A percentile compares a stretch with the other conserved stretches of the same genome.
Conservation (phyloP, 2,888 invertebrate genomes). For the Eremobia ochroleuca region DNA sequence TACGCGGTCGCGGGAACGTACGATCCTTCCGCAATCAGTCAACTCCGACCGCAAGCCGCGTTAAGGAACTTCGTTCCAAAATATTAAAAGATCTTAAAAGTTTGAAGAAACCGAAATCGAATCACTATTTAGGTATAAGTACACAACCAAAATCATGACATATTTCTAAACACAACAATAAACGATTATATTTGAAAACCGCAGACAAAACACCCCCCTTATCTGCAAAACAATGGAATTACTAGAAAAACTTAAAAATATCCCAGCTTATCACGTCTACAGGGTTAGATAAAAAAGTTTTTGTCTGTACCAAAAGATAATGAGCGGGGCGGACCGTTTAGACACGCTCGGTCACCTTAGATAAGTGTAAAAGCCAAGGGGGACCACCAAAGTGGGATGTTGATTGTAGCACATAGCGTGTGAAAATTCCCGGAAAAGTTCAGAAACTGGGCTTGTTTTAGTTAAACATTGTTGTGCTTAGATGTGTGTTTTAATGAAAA, state of each 20-base stretch:
- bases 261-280: slow-evolving; percentile 32
- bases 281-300: slow-evolving; percentile 47
- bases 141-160: not conserved
- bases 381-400: slow-evolving; percentile 2
- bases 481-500: not conserved
- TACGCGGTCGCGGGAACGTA: no score
- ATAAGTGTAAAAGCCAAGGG: slow-evolving; percentile 26
- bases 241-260: slow-evolving; percentile 44
- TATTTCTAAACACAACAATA: slow-evolving; percentile 1
- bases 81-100: not conserved
- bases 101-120: not conserved
- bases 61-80: not conserved
- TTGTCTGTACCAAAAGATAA: slow-evolving; percentile 43
- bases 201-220: slow-evolving; percentile 13
- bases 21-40: no score
- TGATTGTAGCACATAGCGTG: not conserved
- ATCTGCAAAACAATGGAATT: slow-evolving; percentile 32
- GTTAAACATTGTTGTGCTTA: not conserved
- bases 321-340: not conserved
- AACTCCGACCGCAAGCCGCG: no score
- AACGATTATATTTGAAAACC: not conserved
- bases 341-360: slow-evolving; percentile 26
- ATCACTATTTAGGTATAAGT: not conserved
- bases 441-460: not conserved
- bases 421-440: slow-evolving; percentile 8